These are phyloP conservation scores for Drosophila gunungcola DNA, from an alignment of 1,140 invertebrate species.

Conservation along the genomic window DNA sequence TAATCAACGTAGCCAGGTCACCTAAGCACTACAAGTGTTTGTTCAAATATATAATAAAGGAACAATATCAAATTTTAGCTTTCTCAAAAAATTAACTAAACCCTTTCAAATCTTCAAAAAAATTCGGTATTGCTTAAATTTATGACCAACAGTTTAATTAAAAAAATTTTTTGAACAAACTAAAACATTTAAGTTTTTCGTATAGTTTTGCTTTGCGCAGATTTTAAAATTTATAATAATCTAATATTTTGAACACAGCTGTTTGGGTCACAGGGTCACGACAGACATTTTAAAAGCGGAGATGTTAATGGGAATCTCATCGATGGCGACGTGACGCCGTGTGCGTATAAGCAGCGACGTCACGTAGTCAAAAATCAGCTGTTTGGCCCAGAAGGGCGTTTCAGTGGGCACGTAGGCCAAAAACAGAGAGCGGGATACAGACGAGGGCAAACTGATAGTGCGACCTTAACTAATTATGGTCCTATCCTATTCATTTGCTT, in stretches of 20 bases:
- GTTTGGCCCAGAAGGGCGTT: constrained; percentile 25
- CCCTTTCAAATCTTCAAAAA: no score
- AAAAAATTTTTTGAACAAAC: no score
- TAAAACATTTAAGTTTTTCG: no score
- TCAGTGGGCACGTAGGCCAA: constrained; percentile 56
- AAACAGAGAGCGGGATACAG: constrained; percentile 7
- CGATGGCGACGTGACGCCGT: constrained; percentile 53
- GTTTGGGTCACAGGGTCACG: constrained; percentile 63
- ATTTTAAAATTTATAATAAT: no score
- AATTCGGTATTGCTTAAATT: no score
- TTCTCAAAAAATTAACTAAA: neutral
- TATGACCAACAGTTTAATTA: no score
- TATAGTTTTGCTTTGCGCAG: no score
- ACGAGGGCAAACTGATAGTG: neutral
- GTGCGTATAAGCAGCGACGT: constrained; percentile 36
- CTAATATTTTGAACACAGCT: constrained; percentile 1
- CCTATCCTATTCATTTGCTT: constrained; percentile 31
- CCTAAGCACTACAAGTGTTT: neutral
- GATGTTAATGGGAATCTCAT: neutral
- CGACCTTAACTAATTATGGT: constrained; percentile 26
- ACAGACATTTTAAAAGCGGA: neutral
- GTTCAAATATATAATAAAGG: neutral
- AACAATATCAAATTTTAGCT: no score
- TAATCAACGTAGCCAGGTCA: constrained; percentile 30
- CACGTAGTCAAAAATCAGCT: constrained; percentile 46